Percentiles rank a stretch among this genome's conserved stretches.
phyloP scores from a whole-genome alignment of 2,113 vertebrate species.

The Shinisaurus crocodilurus region DNA sequence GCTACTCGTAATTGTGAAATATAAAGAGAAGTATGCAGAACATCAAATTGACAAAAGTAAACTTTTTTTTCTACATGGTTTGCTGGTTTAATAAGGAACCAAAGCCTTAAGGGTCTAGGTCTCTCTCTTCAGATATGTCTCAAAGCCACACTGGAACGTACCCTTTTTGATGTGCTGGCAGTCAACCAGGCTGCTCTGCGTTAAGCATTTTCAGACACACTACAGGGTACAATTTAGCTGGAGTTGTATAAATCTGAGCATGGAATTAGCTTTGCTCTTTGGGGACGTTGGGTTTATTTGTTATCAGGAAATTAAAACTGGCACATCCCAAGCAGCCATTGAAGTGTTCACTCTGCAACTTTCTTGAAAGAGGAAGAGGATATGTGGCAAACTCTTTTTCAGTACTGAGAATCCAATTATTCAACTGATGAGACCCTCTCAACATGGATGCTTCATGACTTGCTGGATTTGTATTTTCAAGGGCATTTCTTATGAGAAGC shows the following conservation, averaged over 20 bases:
- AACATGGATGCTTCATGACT: not conserved
- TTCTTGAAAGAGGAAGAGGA: constrained; percentile 40
- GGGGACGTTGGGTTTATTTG: constrained; percentile 9
- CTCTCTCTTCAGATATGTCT: not conserved
- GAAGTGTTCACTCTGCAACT: not conserved
- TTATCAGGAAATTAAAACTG: constrained; percentile 46
- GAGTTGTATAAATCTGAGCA: not conserved
- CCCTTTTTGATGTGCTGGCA: not conserved
- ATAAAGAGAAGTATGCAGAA: not conserved
- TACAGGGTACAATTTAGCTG: not conserved
- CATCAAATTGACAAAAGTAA: not conserved
- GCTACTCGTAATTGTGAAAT: constrained; percentile 6
- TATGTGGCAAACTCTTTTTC: not conserved
- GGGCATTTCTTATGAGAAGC: not conserved
- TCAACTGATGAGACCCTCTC: not conserved
- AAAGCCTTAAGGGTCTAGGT: not conserved
- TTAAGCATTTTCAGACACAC: constrained; percentile 24
- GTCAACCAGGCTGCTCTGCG: not conserved
- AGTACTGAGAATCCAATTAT: constrained; percentile 36
- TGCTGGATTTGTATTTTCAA: constrained; percentile 8
- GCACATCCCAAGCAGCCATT: not conserved
- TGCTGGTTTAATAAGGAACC: not conserved
- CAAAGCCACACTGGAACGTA: not conserved
- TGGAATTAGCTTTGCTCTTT: constrained; percentile 17
- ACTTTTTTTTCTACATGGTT: not conserved